These are phyloP conservation scores for Adineta ricciae DNA, from an alignment of 2,888 invertebrate genomes.

Conservation along the genomic window DNA sequence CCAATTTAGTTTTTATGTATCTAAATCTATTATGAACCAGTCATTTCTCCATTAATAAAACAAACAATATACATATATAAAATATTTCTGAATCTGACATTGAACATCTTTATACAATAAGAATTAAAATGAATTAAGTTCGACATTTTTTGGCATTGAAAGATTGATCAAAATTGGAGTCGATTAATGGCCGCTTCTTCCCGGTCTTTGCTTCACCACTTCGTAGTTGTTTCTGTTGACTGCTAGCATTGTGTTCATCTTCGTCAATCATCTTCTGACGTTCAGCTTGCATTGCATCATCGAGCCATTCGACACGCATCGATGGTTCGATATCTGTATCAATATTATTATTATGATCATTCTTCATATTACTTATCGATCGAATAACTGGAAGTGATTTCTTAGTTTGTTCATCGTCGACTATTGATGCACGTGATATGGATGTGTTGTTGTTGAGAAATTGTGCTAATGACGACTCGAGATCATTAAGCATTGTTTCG, in stretches of 20 bases:
- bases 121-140: not conserved
- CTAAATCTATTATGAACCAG: not conserved
- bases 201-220: not conserved
- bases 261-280: not conserved
- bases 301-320: constrained; percentile 12
- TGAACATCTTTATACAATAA: not conserved
- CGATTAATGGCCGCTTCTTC: not conserved
- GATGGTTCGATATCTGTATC: not conserved
- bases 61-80: constrained; percentile 2
- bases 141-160: not conserved
- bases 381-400: not conserved
- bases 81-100: constrained; percentile 13
- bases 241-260: not conserved
- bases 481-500: not conserved
- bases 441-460: not conserved
- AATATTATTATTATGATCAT: not conserved
- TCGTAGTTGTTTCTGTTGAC: not conserved
- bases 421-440: not conserved
- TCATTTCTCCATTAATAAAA: not conserved
- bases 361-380: not conserved
- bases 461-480: constrained; percentile 6
- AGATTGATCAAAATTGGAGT: not conserved
- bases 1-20: not conserved
- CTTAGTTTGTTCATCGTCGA: not conserved
- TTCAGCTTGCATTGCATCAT: constrained; percentile 4